Conservation (phyloP, 2,888 invertebrate genomes). For the Thereva unica region DNA sequence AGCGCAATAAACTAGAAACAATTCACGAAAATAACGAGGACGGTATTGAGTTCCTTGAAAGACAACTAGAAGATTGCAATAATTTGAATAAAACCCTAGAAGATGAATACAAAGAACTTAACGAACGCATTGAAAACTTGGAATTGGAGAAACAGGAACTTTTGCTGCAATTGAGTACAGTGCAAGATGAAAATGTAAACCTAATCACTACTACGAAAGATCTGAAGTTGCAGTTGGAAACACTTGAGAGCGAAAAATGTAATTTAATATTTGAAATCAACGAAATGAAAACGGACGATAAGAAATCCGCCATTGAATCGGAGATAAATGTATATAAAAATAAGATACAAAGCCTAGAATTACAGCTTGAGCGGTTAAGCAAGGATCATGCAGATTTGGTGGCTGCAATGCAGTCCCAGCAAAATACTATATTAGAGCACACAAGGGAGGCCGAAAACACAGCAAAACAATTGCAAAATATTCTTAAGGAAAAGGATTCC, state of each 20-base stretch:
- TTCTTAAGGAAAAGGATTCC: conserved; percentile 39
- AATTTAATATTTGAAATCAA: conserved; percentile 51
- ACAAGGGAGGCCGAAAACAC: conserved; percentile 47
- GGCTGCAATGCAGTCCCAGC: conserved; percentile 47
- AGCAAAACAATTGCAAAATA: conserved; percentile 44
- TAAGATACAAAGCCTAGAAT: conserved; percentile 47
- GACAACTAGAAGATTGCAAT: conserved; percentile 67
- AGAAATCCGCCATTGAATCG: conserved; percentile 44
- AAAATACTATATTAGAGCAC: conserved; percentile 44
- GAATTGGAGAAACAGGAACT: conserved; percentile 48
- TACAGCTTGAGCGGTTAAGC: conserved; percentile 47
- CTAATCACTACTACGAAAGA: conserved; percentile 49
- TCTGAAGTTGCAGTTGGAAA: conserved; percentile 49
- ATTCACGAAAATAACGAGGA: conserved; percentile 76
- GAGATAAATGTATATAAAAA: conserved; percentile 44
- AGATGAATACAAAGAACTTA: conserved; percentile 64
- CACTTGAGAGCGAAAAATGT: conserved; percentile 49
- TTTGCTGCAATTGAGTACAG: conserved; percentile 45
- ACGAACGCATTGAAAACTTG: conserved; percentile 61
- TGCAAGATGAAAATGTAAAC: conserved; percentile 50
- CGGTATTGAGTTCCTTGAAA: conserved; percentile 66
- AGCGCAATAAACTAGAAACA: conserved; percentile 66
- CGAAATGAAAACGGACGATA: conserved; percentile 47
- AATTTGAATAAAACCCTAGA: conserved; percentile 65
- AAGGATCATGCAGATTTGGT: conserved; percentile 49